Conservation (phyloP, 2,888 invertebrate species). For the Quadroppia sp. region DNA sequence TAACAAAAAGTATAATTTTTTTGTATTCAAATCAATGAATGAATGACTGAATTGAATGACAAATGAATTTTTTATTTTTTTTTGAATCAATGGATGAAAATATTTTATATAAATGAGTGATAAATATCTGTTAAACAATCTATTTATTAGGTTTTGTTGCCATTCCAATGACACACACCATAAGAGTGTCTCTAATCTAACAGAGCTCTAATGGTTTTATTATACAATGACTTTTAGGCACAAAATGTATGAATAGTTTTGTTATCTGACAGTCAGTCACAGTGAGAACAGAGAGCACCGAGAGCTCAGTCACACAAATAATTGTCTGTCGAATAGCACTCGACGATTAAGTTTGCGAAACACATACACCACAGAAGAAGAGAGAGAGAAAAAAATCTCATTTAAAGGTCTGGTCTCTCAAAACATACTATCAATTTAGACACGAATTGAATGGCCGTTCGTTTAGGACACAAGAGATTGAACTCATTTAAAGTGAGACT, state of each 20-base stretch:
- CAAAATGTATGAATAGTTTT: not conserved
- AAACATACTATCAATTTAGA: not conserved
- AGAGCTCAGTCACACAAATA: no score
- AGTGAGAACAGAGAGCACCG: no score
- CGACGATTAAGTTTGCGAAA: not conserved
- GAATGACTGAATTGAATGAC: no score
- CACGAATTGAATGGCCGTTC: not conserved
- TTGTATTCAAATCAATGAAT: no score
- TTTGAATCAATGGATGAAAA: no score
- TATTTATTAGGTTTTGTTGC: no score
- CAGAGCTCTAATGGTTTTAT: conserved; percentile 26
- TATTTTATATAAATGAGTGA: no score
- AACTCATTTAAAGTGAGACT: not conserved
- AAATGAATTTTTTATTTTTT: no score
- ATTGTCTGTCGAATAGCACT: no score
- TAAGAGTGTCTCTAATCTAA: conserved; percentile 3
- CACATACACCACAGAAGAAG: not conserved
- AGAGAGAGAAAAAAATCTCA: not conserved
- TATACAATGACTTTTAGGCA: conserved; percentile 31
- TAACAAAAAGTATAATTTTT: no score
- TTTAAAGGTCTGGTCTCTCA: not conserved
- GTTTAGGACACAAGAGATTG: not conserved
- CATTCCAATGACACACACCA: no score
- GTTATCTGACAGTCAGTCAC: conserved; percentile 14
- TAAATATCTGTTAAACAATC: no score